A percentile compares a stretch with the other conserved stretches of the same genome.
Conservation (phyloP, 1,140 invertebrate genomes). For the Watersipora subatra region DNA sequence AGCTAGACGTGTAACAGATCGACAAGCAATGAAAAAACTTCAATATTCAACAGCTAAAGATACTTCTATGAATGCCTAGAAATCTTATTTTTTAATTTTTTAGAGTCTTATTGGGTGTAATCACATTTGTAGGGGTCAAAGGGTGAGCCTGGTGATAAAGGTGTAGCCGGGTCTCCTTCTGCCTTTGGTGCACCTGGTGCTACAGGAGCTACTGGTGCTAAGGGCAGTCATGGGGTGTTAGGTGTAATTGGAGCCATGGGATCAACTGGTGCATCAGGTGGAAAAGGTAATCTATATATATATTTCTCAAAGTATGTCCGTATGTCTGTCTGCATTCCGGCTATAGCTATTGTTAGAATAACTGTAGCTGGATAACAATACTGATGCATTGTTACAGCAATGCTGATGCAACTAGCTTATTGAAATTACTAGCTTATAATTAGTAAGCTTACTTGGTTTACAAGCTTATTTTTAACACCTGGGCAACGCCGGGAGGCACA, state of each 20-base stretch:
- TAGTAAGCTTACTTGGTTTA: not conserved
- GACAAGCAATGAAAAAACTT: too few relatives aligned
- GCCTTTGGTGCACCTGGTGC: not conserved
- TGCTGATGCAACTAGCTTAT: not conserved
- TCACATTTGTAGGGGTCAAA: not conserved
- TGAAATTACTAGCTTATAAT: not conserved
- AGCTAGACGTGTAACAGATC: too few relatives aligned
- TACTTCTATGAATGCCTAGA: not conserved
- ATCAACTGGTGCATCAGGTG: not conserved
- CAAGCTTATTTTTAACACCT: too few relatives aligned
- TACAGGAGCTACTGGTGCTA: not conserved
- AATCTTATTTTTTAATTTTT: not conserved
- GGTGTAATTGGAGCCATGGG: not conserved
- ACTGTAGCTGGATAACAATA: not conserved
- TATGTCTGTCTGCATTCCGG: not conserved
- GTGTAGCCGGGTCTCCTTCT: not conserved
- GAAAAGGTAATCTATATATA: not conserved
- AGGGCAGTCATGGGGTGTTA: not conserved
- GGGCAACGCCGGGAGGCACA: too few relatives aligned
- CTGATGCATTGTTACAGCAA: not conserved
- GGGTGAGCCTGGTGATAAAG: not conserved
- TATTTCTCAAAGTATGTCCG: not conserved
- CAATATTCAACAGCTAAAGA: not conserved
- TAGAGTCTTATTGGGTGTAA: not conserved
- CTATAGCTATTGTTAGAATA: not conserved